Conservation (phyloP, 2,113 vertebrate species). For the Rousettus leschenaultii region DNA sequence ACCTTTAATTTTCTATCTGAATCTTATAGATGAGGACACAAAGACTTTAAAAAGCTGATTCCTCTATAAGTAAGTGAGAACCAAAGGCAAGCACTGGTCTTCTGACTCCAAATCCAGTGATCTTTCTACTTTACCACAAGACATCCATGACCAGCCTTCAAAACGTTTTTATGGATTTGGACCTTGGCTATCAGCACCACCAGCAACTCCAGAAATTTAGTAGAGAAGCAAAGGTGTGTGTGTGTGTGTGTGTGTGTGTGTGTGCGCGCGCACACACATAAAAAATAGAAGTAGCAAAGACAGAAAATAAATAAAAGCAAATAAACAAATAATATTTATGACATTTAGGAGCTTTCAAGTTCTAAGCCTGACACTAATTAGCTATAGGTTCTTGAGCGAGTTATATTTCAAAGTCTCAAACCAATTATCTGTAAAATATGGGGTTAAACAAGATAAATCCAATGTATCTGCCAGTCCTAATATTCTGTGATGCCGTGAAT, state of each 20-base stretch:
- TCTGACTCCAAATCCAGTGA: neutral
- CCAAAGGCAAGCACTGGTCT: neutral
- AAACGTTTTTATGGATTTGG: neutral
- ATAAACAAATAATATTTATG: neutral
- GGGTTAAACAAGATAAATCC: neutral
- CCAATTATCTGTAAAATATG: neutral
- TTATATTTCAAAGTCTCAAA: neutral
- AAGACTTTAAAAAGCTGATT: neutral
- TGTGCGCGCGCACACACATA: no score
- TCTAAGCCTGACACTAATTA: neutral
- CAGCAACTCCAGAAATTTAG: neutral
- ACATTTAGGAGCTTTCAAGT: neutral
- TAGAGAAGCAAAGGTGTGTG: neutral
- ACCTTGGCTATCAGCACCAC: neutral
- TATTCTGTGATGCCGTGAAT: neutral
- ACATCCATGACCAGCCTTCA: neutral
- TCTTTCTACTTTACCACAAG: neutral
- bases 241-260: neutral
- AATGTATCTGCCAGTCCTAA: neutral
- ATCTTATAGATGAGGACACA: neutral
- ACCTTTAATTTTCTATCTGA: neutral
- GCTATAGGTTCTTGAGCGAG: neutral
- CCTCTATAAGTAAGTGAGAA: neutral
- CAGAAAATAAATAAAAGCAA: constrained; percentile 4
- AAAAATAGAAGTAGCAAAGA: neutral